phyloP scores from a whole-genome alignment of 1,140 invertebrate genomes.

The Neelides sp. region DNA sequence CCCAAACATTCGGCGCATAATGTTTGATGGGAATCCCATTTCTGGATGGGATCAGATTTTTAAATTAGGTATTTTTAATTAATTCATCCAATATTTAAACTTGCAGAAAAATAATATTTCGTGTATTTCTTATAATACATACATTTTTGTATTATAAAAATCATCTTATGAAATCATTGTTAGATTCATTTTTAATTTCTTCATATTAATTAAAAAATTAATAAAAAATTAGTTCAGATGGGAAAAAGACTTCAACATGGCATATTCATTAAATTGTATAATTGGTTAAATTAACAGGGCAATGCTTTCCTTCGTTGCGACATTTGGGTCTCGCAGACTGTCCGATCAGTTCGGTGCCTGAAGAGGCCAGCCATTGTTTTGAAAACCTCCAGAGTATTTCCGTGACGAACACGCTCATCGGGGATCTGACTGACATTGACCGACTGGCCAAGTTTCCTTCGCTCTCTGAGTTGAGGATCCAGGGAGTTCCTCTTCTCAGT shows the following conservation, averaged over 20 bases:
- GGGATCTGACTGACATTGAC: conserved; percentile 77
- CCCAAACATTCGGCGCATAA: conserved; percentile 31
- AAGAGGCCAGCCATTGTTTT: conserved; percentile 46
- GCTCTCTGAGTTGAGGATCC: conserved; percentile 39
- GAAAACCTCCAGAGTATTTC: conserved; percentile 62
- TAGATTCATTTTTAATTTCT: conserved; percentile 60
- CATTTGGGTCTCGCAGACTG: conserved; percentile 74
- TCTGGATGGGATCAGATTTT: conserved; percentile 65
- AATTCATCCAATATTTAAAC: too few relatives aligned
- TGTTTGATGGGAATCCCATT: conserved; percentile 51
- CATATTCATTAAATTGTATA: too few relatives aligned
- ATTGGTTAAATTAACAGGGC: conserved; percentile 15
- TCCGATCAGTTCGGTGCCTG: conserved; percentile 44
- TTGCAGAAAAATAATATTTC: background rate
- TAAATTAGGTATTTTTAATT: conserved; percentile 51
- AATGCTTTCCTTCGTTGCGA: conserved; percentile 63
- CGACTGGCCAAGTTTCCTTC: conserved; percentile 64
- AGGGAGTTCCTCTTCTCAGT: conserved; percentile 26
- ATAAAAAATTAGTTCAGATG: too few relatives aligned
- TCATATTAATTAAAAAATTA: too few relatives aligned
- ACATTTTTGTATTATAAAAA: too few relatives aligned
- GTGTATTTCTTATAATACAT: too few relatives aligned
- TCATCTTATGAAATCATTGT: too few relatives aligned
- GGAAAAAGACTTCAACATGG: too few relatives aligned
- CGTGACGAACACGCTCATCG: conserved; percentile 65